Base-by-base conservation (phyloP, 2,888 invertebrate species). In the Cactoblastis cactorum region DNA sequence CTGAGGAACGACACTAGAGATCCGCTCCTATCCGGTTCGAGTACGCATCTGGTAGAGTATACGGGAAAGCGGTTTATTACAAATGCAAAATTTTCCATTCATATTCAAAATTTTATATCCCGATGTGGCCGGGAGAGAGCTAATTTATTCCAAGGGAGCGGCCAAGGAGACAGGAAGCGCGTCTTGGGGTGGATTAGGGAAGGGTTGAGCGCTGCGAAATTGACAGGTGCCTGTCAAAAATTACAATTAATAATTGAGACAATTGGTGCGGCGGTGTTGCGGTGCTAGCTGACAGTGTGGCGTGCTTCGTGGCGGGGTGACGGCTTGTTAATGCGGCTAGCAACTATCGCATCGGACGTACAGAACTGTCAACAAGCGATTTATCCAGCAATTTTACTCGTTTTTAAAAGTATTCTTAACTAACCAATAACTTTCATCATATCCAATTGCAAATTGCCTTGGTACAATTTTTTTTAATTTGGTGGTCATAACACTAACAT, bases 31-130 rank as follows among this genome's bases (percentile, higher is more conserved):
- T 83, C 81, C 83, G 81, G 74, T 76, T 74, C 67, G 69, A 73
- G 78, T 78, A 77, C 85, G 77, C 86, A 87, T 86, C 87, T 85
- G 88, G n/a, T n/a, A n/a, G 81, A 80, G 75, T 75, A 65, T 78
- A 74, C 73, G 80, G 79, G 86, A 91, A 92, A 91, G 91, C 91
- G 91, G 91, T 93, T 94, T 93, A 94, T 94, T 94, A 94, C 92
- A 91, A 91, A 94, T 94, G 94, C 94, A 94, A 94, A 94, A 94
- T 93, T 93, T 92, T 92, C 94, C 93, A 94, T 94, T 94, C 94
- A 94, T 94, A 94, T 94, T 94, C 94, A 94, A 94, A 94, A 94
- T 94, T 94, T 94, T 94, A 94, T 94, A 94, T 94, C 94, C 92
- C 92, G 80, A 91, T 91, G 91, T 92, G 90, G 86, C 79, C 80